These are phyloP conservation scores for Archocentrus centrarchus DNA, from an alignment of 2,113 vertebrate genomes.

Conservation along the genomic window DNA sequence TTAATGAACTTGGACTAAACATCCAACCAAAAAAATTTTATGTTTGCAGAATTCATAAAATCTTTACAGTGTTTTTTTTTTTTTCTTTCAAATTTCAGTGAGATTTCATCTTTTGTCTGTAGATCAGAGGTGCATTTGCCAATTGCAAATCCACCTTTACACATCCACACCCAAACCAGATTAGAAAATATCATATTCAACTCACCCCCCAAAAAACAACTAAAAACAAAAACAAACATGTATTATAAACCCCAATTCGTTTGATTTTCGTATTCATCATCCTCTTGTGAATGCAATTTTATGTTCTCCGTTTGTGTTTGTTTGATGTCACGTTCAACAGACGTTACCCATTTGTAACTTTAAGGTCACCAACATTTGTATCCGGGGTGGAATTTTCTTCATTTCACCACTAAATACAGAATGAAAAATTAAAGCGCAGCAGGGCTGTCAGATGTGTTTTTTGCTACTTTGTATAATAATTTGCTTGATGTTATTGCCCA, in stretches of 20 bases:
- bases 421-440: neutral
- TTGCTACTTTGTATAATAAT: neutral
- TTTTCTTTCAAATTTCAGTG: neutral
- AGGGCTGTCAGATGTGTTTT: neutral
- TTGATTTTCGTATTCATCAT: neutral
- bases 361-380: neutral
- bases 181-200: neutral
- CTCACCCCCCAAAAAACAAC: no score
- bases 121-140: neutral
- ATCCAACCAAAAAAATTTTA: neutral
- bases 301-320: no score
- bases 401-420: no score
- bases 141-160: neutral
- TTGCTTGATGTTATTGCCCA: conserved; percentile 10
- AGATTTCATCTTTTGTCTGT: neutral
- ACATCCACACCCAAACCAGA: neutral
- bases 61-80: neutral
- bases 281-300: no score
- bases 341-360: neutral
- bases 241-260: no score
- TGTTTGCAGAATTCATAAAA: neutral
- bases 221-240: no score
- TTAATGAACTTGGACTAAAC: neutral
- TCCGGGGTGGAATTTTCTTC: neutral
- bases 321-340: neutral